A percentile compares a stretch with the other conserved stretches of the same genome.
phyloP scores from a whole-genome alignment of 2,113 vertebrate species.

The Hemiprocne comata region DNA sequence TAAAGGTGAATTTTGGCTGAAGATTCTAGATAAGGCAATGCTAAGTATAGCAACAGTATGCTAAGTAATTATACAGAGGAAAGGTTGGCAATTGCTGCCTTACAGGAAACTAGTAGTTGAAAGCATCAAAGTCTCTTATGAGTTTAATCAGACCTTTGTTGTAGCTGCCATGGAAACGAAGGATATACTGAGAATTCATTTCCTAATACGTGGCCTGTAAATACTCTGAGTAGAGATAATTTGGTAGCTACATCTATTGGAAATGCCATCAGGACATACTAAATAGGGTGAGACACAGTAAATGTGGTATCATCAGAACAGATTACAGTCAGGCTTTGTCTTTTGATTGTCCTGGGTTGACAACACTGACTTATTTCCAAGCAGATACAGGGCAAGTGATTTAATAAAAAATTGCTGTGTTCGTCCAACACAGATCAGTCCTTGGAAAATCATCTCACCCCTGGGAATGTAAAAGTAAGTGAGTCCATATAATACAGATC shows the following conservation, averaged over 20 bases:
- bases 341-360: conserved; percentile 28
- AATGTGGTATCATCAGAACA: conserved; percentile 33
- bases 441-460: conserved; percentile 4
- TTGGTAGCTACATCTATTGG: conserved; percentile 41
- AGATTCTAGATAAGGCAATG: not conserved
- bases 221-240: conserved; percentile 53
- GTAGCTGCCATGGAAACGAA: conserved; percentile 55
- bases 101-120: conserved; percentile 29
- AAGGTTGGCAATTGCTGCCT: conserved; percentile 27
- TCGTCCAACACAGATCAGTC: conserved; percentile 4
- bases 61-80: conserved; percentile 14
- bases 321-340: conserved; percentile 5
- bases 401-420: conserved; percentile 3
- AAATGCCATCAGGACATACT: conserved; percentile 37
- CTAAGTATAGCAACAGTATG: not conserved
- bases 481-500: not conserved
- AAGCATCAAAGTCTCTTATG: conserved; percentile 22
- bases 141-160: conserved; percentile 41
- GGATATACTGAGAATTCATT: conserved; percentile 45
- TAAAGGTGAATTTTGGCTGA: conserved; percentile 5
- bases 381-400: not conserved
- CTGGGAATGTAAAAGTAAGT: not conserved
- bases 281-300: conserved; percentile 25
- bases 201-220: conserved; percentile 37
- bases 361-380: conserved; percentile 1